Evolutionary conservation across 2,113 vertebrate species (phyloP).

Genomic region (Entosphenus tridentatus): DNA sequence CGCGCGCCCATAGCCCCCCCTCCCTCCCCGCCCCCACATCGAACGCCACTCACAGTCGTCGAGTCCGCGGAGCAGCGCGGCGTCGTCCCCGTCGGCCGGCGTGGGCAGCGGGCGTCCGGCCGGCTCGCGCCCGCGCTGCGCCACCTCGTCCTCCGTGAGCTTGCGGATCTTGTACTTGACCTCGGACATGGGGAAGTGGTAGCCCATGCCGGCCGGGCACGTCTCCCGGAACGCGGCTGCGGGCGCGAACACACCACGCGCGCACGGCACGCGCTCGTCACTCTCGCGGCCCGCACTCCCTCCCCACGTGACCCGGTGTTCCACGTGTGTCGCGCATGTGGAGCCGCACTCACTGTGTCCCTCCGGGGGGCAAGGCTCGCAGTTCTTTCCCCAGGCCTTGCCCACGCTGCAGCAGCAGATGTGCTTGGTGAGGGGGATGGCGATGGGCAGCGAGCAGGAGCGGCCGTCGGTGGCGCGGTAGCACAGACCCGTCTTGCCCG

Average conservation of each 20-base stretch:
- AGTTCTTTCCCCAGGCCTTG: conserved; percentile 85
- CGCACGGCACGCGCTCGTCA: too few species aligned
- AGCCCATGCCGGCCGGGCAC: conserved; percentile 68
- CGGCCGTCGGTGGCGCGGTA: conserved; percentile 63
- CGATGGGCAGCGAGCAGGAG: conserved; percentile 83
- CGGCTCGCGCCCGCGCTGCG: too few species aligned
- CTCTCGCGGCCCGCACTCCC: too few species aligned
- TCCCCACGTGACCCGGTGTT: too few species aligned
- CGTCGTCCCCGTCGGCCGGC: too few species aligned
- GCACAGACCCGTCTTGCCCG: conserved; percentile 79
- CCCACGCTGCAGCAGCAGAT: conserved; percentile 98
- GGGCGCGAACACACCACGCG: too few species aligned
- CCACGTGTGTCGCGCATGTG: too few species aligned
- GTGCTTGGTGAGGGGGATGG: conserved; percentile 87
- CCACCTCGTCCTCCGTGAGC: neutral
- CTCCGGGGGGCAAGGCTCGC: conserved; percentile 67
- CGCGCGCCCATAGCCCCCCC: neutral
- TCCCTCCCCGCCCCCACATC: neutral
- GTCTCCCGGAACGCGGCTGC: conserved; percentile 54
- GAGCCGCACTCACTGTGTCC: conserved; percentile 13
- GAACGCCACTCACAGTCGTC: neutral
- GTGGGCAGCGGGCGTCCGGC: too few species aligned
- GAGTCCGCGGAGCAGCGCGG: too few species aligned
- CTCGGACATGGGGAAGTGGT: conserved; percentile 51
- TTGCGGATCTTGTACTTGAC: conserved; percentile 1